A percentile compares a stretch with the other conserved stretches of the same genome.
These are phyloP conservation scores for Callipepla squamata DNA, from an alignment of 2,113 vertebrate genomes.

Conservation along the genomic window DNA sequence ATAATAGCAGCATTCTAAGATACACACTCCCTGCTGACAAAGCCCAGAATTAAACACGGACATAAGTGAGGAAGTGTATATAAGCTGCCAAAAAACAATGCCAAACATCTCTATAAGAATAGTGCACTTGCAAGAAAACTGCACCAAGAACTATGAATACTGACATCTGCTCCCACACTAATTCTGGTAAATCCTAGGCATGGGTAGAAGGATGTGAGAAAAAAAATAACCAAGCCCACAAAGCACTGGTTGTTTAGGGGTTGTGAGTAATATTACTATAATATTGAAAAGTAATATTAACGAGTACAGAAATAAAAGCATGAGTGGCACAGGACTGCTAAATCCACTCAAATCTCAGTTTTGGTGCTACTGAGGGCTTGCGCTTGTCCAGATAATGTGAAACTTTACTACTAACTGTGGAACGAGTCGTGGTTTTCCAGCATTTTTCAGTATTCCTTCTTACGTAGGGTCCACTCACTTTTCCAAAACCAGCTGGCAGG, in stretches of 20 bases:
- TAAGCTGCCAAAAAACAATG: neutral
- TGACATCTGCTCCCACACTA: neutral
- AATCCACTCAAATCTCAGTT: neutral
- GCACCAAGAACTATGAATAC: neutral
- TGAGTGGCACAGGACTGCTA: neutral
- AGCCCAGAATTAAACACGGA: neutral
- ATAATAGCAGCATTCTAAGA: neutral
- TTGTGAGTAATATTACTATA: neutral
- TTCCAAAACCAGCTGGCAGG: neutral
- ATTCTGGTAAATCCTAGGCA: neutral
- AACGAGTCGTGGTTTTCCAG: neutral
- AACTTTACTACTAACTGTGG: neutral
- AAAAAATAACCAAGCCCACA: neutral
- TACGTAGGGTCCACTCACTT: neutral
- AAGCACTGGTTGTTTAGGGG: neutral
- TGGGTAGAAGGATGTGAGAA: neutral
- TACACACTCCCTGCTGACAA: neutral
- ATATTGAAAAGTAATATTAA: neutral
- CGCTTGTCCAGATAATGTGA: accelerated
- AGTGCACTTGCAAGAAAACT: neutral
- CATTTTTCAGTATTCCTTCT: neutral
- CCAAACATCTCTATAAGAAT: neutral
- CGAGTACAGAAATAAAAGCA: neutral
- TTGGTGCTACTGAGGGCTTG: neutral
- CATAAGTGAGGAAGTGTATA: neutral